Evolutionary conservation across 1,140 invertebrate species (phyloP).

Genomic region (fruit fly (Drosophila melanogaster)): DNA sequence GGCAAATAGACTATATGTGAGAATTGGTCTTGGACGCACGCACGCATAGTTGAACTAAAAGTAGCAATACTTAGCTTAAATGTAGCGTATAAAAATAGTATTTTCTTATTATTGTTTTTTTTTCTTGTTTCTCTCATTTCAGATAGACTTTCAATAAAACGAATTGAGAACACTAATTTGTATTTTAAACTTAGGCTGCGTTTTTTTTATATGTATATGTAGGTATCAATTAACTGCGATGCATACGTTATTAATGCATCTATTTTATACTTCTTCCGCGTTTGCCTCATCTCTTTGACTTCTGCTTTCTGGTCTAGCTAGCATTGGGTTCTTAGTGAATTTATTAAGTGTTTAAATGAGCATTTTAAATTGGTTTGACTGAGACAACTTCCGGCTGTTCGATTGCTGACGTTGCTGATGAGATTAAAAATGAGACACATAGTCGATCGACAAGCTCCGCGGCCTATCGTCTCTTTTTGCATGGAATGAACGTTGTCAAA

Average conservation of each 20-base stretch:
- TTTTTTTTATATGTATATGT: slow-evolving; percentile 49
- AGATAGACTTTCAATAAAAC: slow-evolving; percentile 65
- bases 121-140: slow-evolving; percentile 14
- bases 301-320: slow-evolving; percentile 21
- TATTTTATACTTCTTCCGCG: slow-evolving; percentile 31
- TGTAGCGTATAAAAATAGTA: slow-evolving; percentile 76
- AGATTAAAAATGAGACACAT: slow-evolving; percentile 45
- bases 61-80: slow-evolving; percentile 80
- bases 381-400: slow-evolving; percentile 38
- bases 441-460: slow-evolving; percentile 7
- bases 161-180: slow-evolving; percentile 66
- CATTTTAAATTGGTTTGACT: slow-evolving; percentile 58
- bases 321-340: slow-evolving; percentile 58
- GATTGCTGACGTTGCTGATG: slow-evolving; percentile 36
- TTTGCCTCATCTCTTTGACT: slow-evolving; percentile 42
- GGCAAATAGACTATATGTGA: slow-evolving; percentile 40
- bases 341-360: slow-evolving; percentile 72
- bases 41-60: slow-evolving; percentile 75
- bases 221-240: slow-evolving; percentile 39
- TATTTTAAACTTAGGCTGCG: slow-evolving; percentile 63
- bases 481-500: slow-evolving; percentile 74
- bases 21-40: slow-evolving; percentile 73
- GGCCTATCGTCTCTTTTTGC: slow-evolving; percentile 56
- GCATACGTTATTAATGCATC: slow-evolving; percentile 49
- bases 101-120: slow-evolving; percentile 34